Conservation (phyloP, 2,797 vertebrate species). For the Anguilla anguilla region DNA sequence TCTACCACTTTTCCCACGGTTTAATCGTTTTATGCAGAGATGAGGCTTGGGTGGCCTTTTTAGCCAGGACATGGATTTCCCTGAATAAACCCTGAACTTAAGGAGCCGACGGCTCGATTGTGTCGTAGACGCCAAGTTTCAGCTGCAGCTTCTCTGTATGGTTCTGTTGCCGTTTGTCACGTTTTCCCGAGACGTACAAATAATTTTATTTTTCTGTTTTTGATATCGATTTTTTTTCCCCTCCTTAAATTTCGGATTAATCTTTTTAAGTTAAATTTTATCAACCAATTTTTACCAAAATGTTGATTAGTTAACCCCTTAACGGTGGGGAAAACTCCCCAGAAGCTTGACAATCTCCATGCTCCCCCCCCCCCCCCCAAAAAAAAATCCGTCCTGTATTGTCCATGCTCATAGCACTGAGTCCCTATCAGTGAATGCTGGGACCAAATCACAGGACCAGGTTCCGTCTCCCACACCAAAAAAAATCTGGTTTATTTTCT, state of each 20-base stretch:
- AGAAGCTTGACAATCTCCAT: constrained; percentile 23
- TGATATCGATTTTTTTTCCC: not conserved
- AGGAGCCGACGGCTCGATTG: not conserved
- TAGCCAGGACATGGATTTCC: not conserved
- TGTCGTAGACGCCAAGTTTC: not conserved
- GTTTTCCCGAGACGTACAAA: not conserved
- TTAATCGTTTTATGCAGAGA: not conserved
- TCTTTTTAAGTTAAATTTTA: not conserved
- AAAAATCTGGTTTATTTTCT: not conserved
- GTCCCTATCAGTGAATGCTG: constrained; percentile 42
- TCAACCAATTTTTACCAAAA: not conserved
- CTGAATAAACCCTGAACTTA: not conserved
- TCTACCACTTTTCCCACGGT: not conserved
- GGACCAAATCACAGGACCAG: constrained; percentile 60
- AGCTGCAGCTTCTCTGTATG: not conserved
- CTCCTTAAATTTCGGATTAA: not conserved
- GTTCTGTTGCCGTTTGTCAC: not conserved
- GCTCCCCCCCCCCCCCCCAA: not conserved
- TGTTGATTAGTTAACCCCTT: not conserved
- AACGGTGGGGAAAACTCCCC: not conserved
- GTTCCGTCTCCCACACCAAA: constrained; percentile 41
- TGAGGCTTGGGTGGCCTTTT: not conserved
- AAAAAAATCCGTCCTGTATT: not conserved
- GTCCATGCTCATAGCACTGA: constrained; percentile 46
- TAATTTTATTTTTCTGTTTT: no score